A percentile compares a stretch with the other conserved stretches of the same genome.
These are phyloP conservation scores for Sapajus apella DNA, from an alignment of 2,113 vertebrate genomes.

Conservation along the genomic window DNA sequence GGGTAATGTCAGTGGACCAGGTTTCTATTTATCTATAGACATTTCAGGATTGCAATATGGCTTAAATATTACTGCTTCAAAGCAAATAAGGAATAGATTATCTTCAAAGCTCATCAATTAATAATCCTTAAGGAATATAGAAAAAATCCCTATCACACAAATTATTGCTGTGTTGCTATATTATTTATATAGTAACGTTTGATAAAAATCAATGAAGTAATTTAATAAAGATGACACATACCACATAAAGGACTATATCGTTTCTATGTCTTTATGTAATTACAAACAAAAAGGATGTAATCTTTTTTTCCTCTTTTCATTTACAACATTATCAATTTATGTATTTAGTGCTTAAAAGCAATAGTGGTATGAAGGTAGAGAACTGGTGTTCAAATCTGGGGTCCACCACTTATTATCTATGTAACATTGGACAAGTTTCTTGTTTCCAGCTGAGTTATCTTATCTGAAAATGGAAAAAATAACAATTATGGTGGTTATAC, in stretches of 20 bases:
- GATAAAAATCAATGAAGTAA: background rate
- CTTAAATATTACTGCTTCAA: background rate
- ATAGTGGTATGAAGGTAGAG: background rate
- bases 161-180: background rate
- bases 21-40: background rate
- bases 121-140: background rate
- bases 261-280: background rate
- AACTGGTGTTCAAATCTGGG: background rate
- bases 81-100: background rate
- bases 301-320: background rate
- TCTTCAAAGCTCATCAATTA: conserved; percentile 25
- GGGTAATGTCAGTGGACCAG: background rate
- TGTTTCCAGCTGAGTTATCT: background rate
- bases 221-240: background rate
- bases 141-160: background rate
- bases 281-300: background rate
- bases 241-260: background rate
- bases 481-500: background rate
- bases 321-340: background rate
- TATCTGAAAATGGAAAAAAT: background rate
- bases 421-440: background rate
- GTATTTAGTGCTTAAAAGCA: background rate
- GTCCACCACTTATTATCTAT: background rate
- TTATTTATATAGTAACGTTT: background rate
- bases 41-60: background rate